A percentile compares a stretch with the other conserved stretches of the same genome.
Conservation (phyloP, 1,140 invertebrate species). For the Caenorhabditis brenneri region DNA sequence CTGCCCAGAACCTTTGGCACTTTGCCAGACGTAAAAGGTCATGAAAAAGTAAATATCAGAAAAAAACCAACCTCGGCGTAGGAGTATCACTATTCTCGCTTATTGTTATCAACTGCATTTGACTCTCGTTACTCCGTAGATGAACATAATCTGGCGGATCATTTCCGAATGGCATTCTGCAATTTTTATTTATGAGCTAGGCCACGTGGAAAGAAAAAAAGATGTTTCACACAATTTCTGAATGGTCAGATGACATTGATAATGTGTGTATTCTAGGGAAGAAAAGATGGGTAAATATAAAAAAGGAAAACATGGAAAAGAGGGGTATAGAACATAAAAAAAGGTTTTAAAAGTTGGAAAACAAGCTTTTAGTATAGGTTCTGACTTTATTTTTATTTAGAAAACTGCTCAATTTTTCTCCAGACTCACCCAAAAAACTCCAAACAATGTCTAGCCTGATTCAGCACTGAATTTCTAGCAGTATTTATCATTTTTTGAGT, state of each 20-base stretch:
- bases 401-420: no score
- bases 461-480: no score
- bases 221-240: background rate
- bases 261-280: background rate
- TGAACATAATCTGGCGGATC: conserved; percentile 55
- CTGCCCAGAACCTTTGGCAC: no score
- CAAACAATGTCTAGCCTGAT: no score
- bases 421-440: no score
- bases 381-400: no score
- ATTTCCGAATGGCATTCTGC: conserved; percentile 50
- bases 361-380: no score
- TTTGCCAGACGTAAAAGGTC: no score
- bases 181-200: background rate
- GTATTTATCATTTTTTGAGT: no score
- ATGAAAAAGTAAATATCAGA: no score
- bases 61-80: background rate
- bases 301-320: background rate
- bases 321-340: background rate
- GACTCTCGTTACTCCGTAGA: conserved; percentile 56
- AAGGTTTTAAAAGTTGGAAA: no score
- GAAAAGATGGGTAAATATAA: background rate
- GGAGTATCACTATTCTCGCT: conserved; percentile 43
- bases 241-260: background rate
- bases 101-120: conserved; percentile 58
- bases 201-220: background rate